A percentile compares a stretch with the other conserved stretches of the same genome.
phyloP scores from a whole-genome alignment of 2,113 vertebrate genomes.

The Equus przewalskii region DNA sequence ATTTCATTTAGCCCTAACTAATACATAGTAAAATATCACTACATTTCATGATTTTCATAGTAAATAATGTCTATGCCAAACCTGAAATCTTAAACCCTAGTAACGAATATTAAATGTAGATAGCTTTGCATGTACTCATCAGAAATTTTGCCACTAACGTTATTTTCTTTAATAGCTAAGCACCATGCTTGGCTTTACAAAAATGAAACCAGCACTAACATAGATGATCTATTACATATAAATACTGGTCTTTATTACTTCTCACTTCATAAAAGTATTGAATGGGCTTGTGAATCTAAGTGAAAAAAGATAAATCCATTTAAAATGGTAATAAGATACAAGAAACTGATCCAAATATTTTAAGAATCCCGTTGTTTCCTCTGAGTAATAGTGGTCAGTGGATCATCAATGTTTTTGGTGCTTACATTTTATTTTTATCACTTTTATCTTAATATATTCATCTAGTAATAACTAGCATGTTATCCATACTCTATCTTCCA shows the following conservation, averaged over 20 bases:
- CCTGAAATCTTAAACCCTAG: background rate
- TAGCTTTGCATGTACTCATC: background rate
- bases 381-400: background rate
- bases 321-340: background rate
- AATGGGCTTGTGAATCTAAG: background rate
- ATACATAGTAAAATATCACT: background rate
- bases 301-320: background rate
- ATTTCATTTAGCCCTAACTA: background rate
- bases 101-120: background rate
- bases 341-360: background rate
- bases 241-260: background rate
- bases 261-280: background rate
- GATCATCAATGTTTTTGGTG: background rate
- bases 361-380: background rate
- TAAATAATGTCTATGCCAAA: background rate
- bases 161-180: constrained; percentile 30
- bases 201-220: background rate
- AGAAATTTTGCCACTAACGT: background rate
- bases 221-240: constrained; percentile 5
- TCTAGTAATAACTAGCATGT: background rate
- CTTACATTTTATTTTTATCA: background rate
- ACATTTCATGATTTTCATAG: constrained; percentile 7
- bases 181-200: background rate
- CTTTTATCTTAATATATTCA: constrained; percentile 26
- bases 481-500: background rate